Evolutionary conservation across 2,113 vertebrate genomes (phyloP).

Genomic region (Lepus timidus): DNA sequence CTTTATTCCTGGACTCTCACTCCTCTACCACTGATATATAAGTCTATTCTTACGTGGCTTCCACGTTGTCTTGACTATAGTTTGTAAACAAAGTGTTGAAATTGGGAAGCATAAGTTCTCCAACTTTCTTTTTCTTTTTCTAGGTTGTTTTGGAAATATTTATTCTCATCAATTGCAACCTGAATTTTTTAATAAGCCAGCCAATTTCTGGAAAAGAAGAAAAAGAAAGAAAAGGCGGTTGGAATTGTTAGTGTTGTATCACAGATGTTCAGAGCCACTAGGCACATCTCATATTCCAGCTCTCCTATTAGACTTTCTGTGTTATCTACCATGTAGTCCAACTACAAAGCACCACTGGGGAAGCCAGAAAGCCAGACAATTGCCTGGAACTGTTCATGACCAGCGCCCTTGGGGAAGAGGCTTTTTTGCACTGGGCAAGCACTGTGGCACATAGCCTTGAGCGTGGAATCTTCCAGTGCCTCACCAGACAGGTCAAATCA

Average conservation of each 20-base stretch:
- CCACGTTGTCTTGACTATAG: background rate
- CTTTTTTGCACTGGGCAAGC: background rate
- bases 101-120: background rate
- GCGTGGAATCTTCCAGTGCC: background rate
- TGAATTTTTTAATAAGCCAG: slow-evolving; percentile 27
- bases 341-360: background rate
- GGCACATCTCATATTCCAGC: background rate
- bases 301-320: background rate
- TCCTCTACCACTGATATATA: background rate
- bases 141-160: background rate
- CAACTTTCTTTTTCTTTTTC: background rate
- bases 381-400: slow-evolving; percentile 10
- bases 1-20: background rate
- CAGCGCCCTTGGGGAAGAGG: background rate
- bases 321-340: background rate
- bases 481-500: background rate
- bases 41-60: background rate
- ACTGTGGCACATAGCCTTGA: background rate
- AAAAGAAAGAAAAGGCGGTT: background rate
- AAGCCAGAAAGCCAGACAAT: slow-evolving; percentile 29
- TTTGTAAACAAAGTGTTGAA: slow-evolving; percentile 1
- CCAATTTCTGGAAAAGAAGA: background rate
- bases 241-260: background rate
- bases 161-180: background rate
- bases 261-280: background rate